Conservation (phyloP, 2,888 invertebrate genomes). For the Lasiommata megera region DNA sequence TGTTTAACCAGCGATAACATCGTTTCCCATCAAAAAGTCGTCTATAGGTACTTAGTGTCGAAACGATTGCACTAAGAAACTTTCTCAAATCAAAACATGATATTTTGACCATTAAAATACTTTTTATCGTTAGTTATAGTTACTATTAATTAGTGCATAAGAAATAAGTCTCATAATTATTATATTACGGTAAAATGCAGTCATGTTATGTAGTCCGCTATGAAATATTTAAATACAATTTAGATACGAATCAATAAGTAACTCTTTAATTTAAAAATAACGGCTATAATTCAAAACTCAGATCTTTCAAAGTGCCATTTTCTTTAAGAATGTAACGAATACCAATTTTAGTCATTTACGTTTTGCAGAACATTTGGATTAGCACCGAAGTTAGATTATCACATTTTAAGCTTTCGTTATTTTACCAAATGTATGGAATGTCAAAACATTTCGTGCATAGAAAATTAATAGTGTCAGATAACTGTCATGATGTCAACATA, state of each 20-base stretch:
- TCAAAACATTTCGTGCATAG: too few species aligned
- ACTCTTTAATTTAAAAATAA: slow-evolving; percentile 12
- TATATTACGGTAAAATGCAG: slow-evolving; percentile 55
- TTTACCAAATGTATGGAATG: too few species aligned
- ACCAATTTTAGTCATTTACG: neutral
- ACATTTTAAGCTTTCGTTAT: neutral
- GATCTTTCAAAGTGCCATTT: slow-evolving; percentile 36
- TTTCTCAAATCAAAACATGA: slow-evolving; percentile 44
- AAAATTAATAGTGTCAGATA: too few species aligned
- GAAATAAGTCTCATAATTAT: slow-evolving; percentile 52
- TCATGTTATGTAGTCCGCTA: slow-evolving; percentile 44
- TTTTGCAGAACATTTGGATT: neutral
- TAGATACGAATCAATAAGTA: slow-evolving; percentile 34
- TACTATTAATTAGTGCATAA: slow-evolving; percentile 53
- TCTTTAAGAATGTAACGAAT: slow-evolving; percentile 14
- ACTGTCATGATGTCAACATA: too few species aligned
- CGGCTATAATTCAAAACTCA: slow-evolving; percentile 36
- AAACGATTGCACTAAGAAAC: slow-evolving; percentile 43
- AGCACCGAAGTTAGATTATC: neutral
- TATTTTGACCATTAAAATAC: slow-evolving; percentile 50
- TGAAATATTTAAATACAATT: slow-evolving; percentile 32
- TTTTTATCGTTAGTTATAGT: slow-evolving; percentile 49
- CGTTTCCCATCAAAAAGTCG: slow-evolving; percentile 58
- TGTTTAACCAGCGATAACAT: slow-evolving; percentile 57
- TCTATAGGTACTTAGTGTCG: slow-evolving; percentile 41